Evolutionary conservation across 2,888 invertebrate genomes (phyloP).

Genomic region (Lycophotia porphyrea): DNA sequence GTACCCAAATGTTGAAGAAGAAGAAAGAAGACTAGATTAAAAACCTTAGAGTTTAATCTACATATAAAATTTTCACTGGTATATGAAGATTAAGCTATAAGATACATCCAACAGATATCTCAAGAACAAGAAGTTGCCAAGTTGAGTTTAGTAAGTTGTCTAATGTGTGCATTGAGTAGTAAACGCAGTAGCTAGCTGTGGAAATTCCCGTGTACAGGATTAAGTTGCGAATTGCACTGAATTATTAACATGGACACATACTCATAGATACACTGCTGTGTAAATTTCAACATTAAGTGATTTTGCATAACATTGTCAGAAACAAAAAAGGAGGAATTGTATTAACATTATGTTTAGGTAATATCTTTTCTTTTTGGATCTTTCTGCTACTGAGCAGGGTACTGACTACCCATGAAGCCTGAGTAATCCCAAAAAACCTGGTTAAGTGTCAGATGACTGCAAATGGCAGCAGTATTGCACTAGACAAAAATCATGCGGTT

Average conservation of each 20-base stretch:
- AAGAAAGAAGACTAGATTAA: background rate
- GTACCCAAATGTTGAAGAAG: too few species aligned
- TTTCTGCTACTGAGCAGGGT: too few species aligned
- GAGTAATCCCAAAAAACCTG: too few species aligned
- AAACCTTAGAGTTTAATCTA: background rate
- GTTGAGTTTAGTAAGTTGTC: conserved; percentile 32
- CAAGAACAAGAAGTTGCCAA: conserved; percentile 13
- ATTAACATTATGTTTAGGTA: too few species aligned
- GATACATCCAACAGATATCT: conserved; percentile 1
- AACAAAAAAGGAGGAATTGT: background rate
- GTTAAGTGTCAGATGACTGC: too few species aligned
- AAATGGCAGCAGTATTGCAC: too few species aligned
- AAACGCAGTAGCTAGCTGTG: conserved; percentile 20
- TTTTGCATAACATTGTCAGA: background rate
- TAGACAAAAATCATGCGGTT: too few species aligned
- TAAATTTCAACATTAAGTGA: background rate
- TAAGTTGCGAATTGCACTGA: conserved; percentile 11
- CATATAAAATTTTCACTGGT: background rate
- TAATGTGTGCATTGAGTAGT: conserved; percentile 30
- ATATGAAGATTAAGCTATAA: background rate
- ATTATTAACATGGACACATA: conserved; percentile 4
- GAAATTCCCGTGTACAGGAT: conserved; percentile 10
- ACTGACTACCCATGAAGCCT: too few species aligned
- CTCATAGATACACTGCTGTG: background rate
- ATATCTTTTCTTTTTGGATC: too few species aligned